phyloP scores from a whole-genome alignment of 2,888 invertebrate species.

The Eilema sororculum region DNA sequence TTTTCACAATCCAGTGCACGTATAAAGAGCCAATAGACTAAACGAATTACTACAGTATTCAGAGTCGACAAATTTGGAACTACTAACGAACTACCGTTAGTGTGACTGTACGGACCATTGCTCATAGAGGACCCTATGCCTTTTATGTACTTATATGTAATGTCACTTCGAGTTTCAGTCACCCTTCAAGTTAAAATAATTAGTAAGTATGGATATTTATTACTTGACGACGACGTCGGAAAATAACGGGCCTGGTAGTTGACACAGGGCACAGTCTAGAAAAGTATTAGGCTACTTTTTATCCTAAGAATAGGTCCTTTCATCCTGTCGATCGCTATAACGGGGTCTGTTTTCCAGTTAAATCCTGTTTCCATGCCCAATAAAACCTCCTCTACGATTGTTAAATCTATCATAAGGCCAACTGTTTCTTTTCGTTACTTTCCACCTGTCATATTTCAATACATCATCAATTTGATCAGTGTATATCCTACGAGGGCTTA shows the following conservation, averaged over 20 bases:
- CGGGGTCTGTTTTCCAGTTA: no score
- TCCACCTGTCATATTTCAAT: neutral
- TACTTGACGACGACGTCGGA: no score
- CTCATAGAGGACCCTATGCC: neutral
- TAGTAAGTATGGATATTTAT: conserved; percentile 10
- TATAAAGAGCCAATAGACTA: conserved; percentile 30
- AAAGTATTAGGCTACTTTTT: no score
- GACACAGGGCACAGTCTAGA: no score
- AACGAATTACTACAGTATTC: conserved; percentile 24
- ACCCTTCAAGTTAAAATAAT: conserved; percentile 34
- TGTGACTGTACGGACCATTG: conserved; percentile 25
- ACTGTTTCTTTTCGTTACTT: neutral
- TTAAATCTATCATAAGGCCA: neutral
- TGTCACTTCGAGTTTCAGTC: conserved; percentile 27
- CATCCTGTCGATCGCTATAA: no score
- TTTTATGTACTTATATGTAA: neutral
- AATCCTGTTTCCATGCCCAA: no score
- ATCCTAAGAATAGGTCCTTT: no score
- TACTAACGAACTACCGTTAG: conserved; percentile 20
- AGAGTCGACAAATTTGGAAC: conserved; percentile 31
- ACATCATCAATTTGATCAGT: neutral
- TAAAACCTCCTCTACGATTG: no score
- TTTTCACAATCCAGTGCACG: conserved; percentile 25
- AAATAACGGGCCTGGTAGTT: no score
- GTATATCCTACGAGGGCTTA: neutral